Conservation (phyloP, 2,113 vertebrate genomes). For the Zosterops lateralis region DNA sequence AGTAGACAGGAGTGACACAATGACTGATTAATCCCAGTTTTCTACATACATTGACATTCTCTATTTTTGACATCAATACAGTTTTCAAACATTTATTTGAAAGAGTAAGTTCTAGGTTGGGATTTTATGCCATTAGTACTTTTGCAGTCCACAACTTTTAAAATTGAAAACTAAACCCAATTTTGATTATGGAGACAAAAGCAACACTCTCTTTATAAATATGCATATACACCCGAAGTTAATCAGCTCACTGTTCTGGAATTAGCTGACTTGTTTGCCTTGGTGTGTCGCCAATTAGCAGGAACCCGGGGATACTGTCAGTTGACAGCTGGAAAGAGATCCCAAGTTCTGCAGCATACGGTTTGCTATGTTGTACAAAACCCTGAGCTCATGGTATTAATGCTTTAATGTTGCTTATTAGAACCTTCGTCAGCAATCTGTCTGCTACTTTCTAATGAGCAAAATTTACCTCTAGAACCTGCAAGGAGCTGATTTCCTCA, state of each 20-base stretch:
- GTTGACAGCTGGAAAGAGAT: constrained; percentile 62
- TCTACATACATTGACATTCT: not conserved
- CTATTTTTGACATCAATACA: not conserved
- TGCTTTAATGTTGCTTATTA: constrained; percentile 42
- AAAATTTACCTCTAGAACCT: not conserved
- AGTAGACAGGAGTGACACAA: not conserved
- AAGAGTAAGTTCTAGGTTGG: not conserved
- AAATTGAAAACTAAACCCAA: not conserved
- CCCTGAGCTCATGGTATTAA: constrained; percentile 18
- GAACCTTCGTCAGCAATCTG: constrained; percentile 42
- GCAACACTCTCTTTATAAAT: constrained; percentile 16
- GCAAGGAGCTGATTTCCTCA: not conserved
- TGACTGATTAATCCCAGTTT: not conserved
- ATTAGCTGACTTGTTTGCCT: constrained; percentile 60
- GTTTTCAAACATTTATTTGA: not conserved
- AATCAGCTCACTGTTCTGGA: constrained; percentile 52
- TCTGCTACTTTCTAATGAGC: not conserved
- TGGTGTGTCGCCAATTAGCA: constrained; percentile 52
- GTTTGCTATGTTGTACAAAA: constrained; percentile 27
- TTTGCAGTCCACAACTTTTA: not conserved
- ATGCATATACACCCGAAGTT: constrained; percentile 1
- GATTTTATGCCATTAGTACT: not conserved
- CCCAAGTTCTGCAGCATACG: constrained; percentile 31
- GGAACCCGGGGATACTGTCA: constrained; percentile 33
- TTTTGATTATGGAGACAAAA: not conserved